phyloP scores from a whole-genome alignment of 2,113 vertebrate genomes.

The Alaudala cheleensis region DNA sequence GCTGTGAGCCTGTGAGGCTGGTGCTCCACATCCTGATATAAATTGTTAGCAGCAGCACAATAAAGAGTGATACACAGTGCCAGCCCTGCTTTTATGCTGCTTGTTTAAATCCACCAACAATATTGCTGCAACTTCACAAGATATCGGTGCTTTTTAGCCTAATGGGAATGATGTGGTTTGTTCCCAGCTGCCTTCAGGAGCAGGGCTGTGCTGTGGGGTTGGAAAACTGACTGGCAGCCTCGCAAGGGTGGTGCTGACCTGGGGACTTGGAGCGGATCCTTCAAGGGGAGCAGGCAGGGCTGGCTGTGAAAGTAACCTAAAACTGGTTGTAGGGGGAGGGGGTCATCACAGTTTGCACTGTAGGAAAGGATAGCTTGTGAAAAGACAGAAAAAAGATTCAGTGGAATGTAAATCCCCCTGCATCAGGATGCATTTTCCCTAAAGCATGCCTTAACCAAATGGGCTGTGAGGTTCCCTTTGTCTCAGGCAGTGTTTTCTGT shows the following conservation, averaged over 20 bases:
- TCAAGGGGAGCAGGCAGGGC: background rate
- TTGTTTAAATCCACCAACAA: slow-evolving; percentile 13
- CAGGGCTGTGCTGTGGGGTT: background rate
- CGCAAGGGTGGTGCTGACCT: background rate
- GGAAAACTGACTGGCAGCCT: background rate
- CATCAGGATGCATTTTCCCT: background rate
- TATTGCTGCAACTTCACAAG: slow-evolving; percentile 1
- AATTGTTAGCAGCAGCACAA: background rate
- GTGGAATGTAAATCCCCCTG: background rate
- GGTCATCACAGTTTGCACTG: background rate
- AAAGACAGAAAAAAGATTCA: background rate
- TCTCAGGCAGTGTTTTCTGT: background rate
- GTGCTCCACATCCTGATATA: background rate
- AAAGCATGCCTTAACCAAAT: background rate
- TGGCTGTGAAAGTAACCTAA: background rate
- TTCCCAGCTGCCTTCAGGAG: slow-evolving; percentile 37
- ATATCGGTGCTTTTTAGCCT: slow-evolving; percentile 12
- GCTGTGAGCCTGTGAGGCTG: background rate
- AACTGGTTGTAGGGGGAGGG: background rate
- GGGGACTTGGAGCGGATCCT: background rate
- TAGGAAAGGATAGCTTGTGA: background rate
- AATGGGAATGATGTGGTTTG: background rate
- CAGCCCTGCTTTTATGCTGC: slow-evolving; percentile 9
- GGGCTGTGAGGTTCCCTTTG: background rate
- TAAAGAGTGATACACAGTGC: background rate